Base-by-base conservation (phyloP, 2,888 invertebrate genomes). In the Eupithecia exiguata region DNA sequence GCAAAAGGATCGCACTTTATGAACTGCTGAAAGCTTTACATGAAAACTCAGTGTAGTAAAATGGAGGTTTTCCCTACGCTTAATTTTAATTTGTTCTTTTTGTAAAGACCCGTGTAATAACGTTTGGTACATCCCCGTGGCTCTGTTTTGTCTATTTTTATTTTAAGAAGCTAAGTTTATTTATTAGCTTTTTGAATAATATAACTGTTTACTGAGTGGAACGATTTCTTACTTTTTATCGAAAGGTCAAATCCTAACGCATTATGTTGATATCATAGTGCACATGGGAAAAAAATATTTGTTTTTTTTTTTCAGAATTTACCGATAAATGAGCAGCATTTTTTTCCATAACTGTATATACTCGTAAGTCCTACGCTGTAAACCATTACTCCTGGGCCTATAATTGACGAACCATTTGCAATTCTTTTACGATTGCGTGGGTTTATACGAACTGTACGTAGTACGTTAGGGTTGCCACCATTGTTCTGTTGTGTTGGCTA, bases 21-120 rank as follows among this genome's bases (percentile, higher is more conserved):
- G 76, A 77, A 71, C 71, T 71, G 73, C 65, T 62, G 36, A 76
- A 76, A 74, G 72, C 70, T 78, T 79, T 77, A 78, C 74, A 79
- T 77, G 78, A 77, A 77, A 78, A 69, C 72, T 73, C 58, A n/a
- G 58, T 58, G 25, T 58, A 25, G 68, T 62, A 69, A 68, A 76
- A 71, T 66, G 30, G 49, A 61, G 70, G 65, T 71, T 65, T 61
- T 25, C 40, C 58, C 65, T 58, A 69, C 73, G 40, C 69, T 73
- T 71, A 75, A 69, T 46, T 68, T 75, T 71, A 38, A 69, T 74
- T 70, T 75, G 30, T 62, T 72, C 72, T 71, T 63, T 71, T 69
- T 74, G 66, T 70, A 46, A 71, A 71, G 25, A 43, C 62, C 53
- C n/a, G 21, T 74, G 68, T 71, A 68, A 74, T 63, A 65, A 68